Percentiles rank a stretch among this genome's conserved stretches.
phyloP scores from a whole-genome alignment of 2,797 vertebrate species.

The Lacerta viridis region DNA sequence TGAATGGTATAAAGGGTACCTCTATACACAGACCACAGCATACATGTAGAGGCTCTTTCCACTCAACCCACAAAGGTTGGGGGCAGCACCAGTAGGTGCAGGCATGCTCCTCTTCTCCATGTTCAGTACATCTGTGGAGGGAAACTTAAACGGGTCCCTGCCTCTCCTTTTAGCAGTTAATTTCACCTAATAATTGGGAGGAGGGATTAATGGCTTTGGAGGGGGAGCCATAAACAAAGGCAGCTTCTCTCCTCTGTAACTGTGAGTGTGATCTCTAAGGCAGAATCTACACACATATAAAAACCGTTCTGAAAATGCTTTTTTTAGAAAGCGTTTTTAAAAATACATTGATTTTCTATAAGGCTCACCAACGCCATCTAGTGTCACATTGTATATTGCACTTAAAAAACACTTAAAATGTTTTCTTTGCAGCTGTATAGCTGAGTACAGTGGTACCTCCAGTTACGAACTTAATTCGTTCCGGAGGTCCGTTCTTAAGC shows the following conservation, averaged over 20 bases:
- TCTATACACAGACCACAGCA: background rate
- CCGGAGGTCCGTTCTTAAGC: too few relatives aligned
- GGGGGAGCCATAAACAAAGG: background rate
- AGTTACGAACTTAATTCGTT: too few relatives aligned
- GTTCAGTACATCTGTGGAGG: background rate
- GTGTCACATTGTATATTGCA: too few relatives aligned
- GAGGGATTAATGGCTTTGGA: background rate
- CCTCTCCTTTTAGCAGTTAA: background rate
- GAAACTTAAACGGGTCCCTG: background rate
- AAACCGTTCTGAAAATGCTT: too few relatives aligned
- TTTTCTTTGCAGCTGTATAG: too few relatives aligned
- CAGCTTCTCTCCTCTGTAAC: background rate
- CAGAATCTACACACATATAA: too few relatives aligned
- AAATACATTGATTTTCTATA: too few relatives aligned
- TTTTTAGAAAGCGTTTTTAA: too few relatives aligned
- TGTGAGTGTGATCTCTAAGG: background rate
- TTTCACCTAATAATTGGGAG: slow-evolving; percentile 1
- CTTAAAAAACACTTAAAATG: too few relatives aligned
- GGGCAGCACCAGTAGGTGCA: background rate
- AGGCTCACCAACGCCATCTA: too few relatives aligned
- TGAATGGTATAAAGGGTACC: background rate
- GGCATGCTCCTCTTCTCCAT: background rate
- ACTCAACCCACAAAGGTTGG: too few relatives aligned
- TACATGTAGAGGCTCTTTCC: background rate
- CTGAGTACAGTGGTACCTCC: too few relatives aligned